Evolutionary conservation across 1,140 invertebrate genomes (phyloP).

Genomic region (Venturia canescens): DNA sequence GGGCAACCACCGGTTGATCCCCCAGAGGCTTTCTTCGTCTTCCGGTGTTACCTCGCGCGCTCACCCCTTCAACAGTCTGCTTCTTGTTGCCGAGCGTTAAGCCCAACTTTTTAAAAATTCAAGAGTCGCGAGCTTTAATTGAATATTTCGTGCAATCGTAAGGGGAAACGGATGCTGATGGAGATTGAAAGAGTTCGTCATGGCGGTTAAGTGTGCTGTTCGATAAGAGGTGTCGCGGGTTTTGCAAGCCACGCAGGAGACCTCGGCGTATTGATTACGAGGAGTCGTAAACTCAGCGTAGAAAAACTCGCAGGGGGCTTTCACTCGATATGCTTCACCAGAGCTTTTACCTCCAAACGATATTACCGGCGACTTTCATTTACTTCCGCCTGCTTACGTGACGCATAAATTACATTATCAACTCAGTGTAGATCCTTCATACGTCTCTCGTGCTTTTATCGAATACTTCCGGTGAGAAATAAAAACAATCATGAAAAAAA

Average conservation of each 20-base stretch:
- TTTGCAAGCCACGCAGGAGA: neutral
- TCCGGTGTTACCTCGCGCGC: neutral
- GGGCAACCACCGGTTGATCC: constrained; percentile 43
- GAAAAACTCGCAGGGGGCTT: constrained; percentile 24
- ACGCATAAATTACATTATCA: neutral
- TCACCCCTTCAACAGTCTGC: neutral
- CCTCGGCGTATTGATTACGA: constrained; percentile 39
- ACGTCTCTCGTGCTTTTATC: neutral
- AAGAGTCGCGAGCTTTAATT: constrained; percentile 14
- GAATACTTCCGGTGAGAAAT: constrained; percentile 14
- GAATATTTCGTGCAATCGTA: constrained; percentile 9
- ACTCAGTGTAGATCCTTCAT: neutral
- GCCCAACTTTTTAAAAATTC: constrained; percentile 4
- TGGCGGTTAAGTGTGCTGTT: neutral
- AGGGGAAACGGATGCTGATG: neutral
- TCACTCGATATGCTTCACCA: constrained; percentile 35
- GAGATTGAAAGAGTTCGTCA: constrained; percentile 9
- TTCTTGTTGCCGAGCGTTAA: neutral
- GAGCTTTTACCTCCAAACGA: constrained; percentile 21
- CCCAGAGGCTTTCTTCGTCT: constrained; percentile 20
- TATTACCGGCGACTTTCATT: neutral
- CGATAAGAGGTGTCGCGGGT: constrained; percentile 14
- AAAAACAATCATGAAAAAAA: no score
- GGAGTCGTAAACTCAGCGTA: neutral
- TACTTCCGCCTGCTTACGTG: constrained; percentile 16